These are phyloP conservation scores for Aramus guarauna DNA, from an alignment of 2,113 vertebrate genomes.

Conservation along the genomic window DNA sequence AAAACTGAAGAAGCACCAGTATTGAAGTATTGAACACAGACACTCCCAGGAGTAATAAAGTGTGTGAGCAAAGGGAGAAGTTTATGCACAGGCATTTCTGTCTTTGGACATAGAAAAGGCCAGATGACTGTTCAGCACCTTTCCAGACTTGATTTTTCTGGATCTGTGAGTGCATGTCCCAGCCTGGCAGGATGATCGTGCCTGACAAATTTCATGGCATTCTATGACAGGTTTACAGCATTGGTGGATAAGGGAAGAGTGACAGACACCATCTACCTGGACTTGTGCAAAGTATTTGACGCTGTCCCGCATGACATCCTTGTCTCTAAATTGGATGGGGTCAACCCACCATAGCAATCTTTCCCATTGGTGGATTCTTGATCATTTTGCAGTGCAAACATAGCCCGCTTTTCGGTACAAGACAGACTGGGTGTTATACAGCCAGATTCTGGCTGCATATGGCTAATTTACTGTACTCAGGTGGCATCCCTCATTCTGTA, in stretches of 20 bases:
- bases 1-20: background rate
- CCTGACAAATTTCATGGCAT: too few species aligned
- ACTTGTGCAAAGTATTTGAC: too few species aligned
- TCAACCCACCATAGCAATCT: background rate
- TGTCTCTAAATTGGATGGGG: too few species aligned
- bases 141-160: background rate
- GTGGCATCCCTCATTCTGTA: background rate
- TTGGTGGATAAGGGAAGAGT: background rate
- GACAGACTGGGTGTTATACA: background rate
- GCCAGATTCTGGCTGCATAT: background rate
- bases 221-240: too few species aligned
- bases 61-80: background rate
- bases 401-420: background rate
- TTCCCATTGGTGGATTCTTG: background rate
- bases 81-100: background rate
- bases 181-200: accelerated
- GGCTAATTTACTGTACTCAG: background rate
- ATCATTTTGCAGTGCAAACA: background rate
- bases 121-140: background rate
- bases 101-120: accelerated
- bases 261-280: too few species aligned
- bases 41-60: background rate
- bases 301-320: too few species aligned
- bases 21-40: background rate
- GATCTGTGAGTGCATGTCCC: background rate